Percentiles rank a stretch among this genome's conserved stretches.
Evolutionary conservation across 2,797 vertebrate genomes (phyloP).

Genomic region (Anguilla megastoma): DNA sequence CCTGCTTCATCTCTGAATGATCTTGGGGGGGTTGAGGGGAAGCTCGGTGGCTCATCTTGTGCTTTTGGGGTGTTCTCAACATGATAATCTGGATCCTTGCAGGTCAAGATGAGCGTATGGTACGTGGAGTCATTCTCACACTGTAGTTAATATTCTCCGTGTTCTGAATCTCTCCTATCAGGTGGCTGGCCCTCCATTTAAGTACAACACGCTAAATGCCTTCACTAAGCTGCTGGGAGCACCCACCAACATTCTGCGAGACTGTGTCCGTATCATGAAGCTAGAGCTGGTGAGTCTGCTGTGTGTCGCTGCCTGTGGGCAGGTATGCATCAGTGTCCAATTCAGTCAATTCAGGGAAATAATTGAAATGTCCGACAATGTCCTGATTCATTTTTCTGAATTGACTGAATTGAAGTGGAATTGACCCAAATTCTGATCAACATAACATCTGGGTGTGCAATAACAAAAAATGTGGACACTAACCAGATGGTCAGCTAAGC

Average conservation of each 20-base stretch:
- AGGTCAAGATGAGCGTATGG: not conserved
- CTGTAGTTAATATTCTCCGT: not conserved
- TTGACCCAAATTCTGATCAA: not conserved
- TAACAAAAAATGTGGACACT: not conserved
- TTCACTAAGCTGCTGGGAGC: slow-evolving; percentile 97
- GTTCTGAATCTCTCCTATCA: slow-evolving; percentile 49
- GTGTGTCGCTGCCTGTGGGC: not conserved
- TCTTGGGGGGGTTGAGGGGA: not conserved
- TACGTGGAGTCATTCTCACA: not conserved
- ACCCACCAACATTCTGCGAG: slow-evolving; percentile 93
- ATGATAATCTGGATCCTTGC: not conserved
- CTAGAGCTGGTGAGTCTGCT: slow-evolving; percentile 85
- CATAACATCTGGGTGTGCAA: not conserved
- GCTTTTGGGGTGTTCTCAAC: not conserved
- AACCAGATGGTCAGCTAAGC: not conserved
- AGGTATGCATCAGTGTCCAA: not conserved
- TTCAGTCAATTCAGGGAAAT: not conserved
- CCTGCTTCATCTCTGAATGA: not conserved
- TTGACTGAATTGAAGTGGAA: not conserved
- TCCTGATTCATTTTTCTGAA: not conserved
- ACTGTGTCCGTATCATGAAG: slow-evolving; percentile 99
- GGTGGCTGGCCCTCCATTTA: slow-evolving; percentile 98
- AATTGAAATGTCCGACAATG: not conserved
- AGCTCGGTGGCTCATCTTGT: not conserved
- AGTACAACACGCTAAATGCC: slow-evolving; percentile 98